phyloP scores from a whole-genome alignment of 2,888 invertebrate genomes.

The Bursaphelenchus okinawaensis region DNA sequence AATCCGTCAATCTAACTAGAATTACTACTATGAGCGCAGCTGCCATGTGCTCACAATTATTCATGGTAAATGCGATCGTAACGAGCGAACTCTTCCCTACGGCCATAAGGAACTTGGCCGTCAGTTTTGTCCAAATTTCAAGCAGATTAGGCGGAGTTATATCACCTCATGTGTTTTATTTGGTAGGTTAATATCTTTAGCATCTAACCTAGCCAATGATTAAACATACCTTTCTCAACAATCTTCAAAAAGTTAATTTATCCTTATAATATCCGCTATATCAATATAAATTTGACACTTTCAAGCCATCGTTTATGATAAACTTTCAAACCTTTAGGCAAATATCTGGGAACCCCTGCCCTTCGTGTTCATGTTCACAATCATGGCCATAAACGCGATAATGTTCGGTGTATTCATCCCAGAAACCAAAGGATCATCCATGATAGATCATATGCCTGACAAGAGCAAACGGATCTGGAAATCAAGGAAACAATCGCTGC shows the following conservation, averaged over 20 bases:
- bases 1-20: neutral
- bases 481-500: neutral
- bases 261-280: too few relatives aligned
- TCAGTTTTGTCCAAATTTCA: conserved; percentile 33
- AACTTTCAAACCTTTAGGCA: too few relatives aligned
- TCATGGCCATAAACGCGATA: conserved; percentile 32
- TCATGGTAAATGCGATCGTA: conserved; percentile 26
- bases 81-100: conserved; percentile 41
- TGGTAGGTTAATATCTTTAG: conserved; percentile 23
- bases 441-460: conserved; percentile 45
- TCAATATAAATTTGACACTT: neutral
- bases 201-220: too few relatives aligned
- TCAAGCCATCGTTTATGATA: conserved; percentile 11
- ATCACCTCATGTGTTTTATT: conserved; percentile 43
- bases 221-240: conserved; percentile 4
- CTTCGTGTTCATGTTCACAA: conserved; percentile 39
- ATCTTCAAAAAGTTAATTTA: conserved; percentile 3
- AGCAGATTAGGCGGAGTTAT: conserved; percentile 41
- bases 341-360: conserved; percentile 43
- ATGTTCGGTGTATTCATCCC: conserved; percentile 40
- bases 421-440: conserved; percentile 43
- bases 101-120: conserved; percentile 43
- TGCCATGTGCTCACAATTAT: conserved; percentile 35
- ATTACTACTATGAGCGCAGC: conserved; percentile 30
- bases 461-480: conserved; percentile 32